Base-by-base conservation (phyloP, 2,888 invertebrate genomes). In the Nudaria mundana region DNA sequence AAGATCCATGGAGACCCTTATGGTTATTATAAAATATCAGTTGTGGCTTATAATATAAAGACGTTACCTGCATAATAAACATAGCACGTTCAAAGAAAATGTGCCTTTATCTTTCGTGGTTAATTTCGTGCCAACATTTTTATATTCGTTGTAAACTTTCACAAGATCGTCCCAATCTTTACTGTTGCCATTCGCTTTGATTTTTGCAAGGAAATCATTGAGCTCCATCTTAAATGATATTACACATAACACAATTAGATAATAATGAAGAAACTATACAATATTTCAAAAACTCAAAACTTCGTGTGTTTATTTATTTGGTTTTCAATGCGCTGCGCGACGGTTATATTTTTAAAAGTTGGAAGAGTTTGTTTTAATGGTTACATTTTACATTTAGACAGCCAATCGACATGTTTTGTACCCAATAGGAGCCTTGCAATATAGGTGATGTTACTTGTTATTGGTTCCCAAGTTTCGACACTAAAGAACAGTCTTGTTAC, bases 51-150 rank as follows among this genome's bases (percentile, higher is more conserved):
- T 5, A 20, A 20, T 5, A 20, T 7, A 20, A 20, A 7, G 5
- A 20, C 54, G 37, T 58, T 64, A 86, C 87, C 87, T 84, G 81
- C 83, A 85, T 14, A 87, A 44, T 43, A 75, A 75, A 59, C 84
- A 84, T 3, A 87, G 56, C 11, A 84, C 74, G 44, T 86, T 87
- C 10, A 87, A 49, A 6, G 83, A 71, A 40, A 86, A 81, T 2
- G 61, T 15, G 8, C 71, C 71, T 37, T 52, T 68, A 24, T 84
- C 77, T 49, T 78, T 79, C 0, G 59, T 18, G 5, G 66, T 26
- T 60, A 85, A 61, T 42, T 69, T 73, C 0, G 41, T 31, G 18
- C 58, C 47, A 62, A 81, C 66, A 12, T 25, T 48, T 40, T 68
- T 75, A 32, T 63, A 85, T 45, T 77, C 74, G 2, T 52, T 51